Evolutionary conservation across 2,888 invertebrate genomes (phyloP), one percentile per base, ranked within the genome.

Genomic region (Unio pictorum): DNA sequence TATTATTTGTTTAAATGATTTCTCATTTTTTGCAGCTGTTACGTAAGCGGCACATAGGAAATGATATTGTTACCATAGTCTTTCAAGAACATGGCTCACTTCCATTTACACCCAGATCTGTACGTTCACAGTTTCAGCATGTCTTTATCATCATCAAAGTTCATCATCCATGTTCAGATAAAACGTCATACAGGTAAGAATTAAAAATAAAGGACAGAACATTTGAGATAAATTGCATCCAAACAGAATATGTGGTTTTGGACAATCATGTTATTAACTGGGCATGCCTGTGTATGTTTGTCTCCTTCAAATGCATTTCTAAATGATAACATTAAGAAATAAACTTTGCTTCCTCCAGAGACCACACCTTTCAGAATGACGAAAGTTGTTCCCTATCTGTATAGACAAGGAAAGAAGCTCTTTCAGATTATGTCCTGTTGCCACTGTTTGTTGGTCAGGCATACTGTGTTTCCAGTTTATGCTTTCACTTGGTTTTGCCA

Each of bases 61-160:
- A 98, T 90, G 98, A 98, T 91, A 98, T 98, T 88, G 98, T 98
- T 66, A 98, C 98, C 20, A 95, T 99, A 83, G 95, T 99, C 71
- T 99, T 98, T 92, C 92, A 95, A 93, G 91, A 91, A 74, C 96
- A 96, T 0, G 97, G 96, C 64, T 95, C 98, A 30, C 92, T 94
- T 69, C 96, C 97, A 1, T 98, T 98, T 91, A 96, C 96, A 70
- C 97, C 98, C 67, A 94, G 95, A 86, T 95, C 95, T 85, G 97
- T 98, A 83, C 93, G 98, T 71, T 98, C 97, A 64, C 98, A 98
- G 90, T 98, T 98, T 91, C 98, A 98, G 90, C 98, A 98, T 91
- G 98, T 98, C 55, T 98, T 98, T 91, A 95, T 98, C 80, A 94
- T 98, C 67, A 95, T 98, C 15, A 92, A 79, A 68, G 88, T 81